Evolutionary conservation across 2,113 vertebrate genomes (phyloP).

Genomic region (Romanogobio albipinnatus): DNA sequence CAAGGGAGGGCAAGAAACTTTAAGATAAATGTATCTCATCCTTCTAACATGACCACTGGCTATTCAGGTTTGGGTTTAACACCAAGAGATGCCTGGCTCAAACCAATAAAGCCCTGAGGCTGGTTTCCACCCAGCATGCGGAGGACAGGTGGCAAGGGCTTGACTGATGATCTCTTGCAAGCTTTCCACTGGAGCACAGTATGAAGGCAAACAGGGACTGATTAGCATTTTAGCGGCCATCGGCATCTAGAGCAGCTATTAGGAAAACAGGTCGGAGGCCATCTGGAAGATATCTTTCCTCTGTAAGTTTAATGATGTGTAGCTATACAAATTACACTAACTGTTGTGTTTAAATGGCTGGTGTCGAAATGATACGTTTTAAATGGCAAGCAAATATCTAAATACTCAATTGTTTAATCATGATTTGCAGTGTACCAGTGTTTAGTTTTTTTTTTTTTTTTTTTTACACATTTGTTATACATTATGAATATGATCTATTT

Average conservation of each 20-base stretch:
- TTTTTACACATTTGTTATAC: constrained; percentile 2
- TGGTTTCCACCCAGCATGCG: constrained; percentile 27
- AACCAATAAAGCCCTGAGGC: constrained; percentile 47
- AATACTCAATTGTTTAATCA: background rate
- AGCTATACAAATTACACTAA: background rate
- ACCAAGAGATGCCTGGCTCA: constrained; percentile 25
- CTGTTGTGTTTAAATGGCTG: background rate
- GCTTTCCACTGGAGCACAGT: constrained; percentile 53
- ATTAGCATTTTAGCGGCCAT: constrained; percentile 59
- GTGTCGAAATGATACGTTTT: background rate
- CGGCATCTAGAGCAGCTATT: constrained; percentile 48
- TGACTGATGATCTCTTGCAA: constrained; percentile 58
- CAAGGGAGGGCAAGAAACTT: background rate
- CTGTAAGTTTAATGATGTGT: background rate
- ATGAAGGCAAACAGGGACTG: constrained; percentile 53
- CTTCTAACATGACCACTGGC: background rate
- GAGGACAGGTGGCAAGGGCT: constrained; percentile 49
- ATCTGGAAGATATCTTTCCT: constrained; percentile 39
- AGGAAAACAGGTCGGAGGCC: constrained; percentile 38
- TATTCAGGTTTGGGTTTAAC: constrained; percentile 15
- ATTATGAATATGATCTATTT: constrained; percentile 38
- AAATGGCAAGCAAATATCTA: background rate
- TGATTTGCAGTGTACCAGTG: background rate
- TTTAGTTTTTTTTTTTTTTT: background rate
- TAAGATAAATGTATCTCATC: constrained; percentile 14